These are phyloP conservation scores for Pomacea maculata DNA, from an alignment of 1,140 invertebrate species.

Conservation along the genomic window DNA sequence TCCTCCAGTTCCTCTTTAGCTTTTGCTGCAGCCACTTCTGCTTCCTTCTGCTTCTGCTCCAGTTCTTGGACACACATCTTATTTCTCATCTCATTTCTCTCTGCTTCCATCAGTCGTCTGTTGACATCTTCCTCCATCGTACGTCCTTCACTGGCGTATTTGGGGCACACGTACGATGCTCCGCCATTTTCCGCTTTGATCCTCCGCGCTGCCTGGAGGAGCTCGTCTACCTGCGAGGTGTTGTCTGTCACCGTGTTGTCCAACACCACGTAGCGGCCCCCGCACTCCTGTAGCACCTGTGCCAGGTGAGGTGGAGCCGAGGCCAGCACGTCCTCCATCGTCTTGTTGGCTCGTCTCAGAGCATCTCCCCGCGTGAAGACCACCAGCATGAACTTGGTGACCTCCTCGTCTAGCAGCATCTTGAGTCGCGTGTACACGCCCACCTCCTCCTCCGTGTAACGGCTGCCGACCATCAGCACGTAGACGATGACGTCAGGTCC, in stretches of 20 bases:
- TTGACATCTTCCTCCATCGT: background rate
- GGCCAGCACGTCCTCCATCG: background rate
- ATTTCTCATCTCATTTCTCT: too few species aligned
- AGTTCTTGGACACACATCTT: too few species aligned
- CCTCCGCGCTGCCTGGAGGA: background rate
- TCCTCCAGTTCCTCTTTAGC: background rate
- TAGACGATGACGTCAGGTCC: slow-evolving; percentile 16
- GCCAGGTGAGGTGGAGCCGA: background rate
- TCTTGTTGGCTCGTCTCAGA: background rate
- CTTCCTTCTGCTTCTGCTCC: background rate
- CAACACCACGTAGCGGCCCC: too few species aligned
- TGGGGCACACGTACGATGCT: background rate
- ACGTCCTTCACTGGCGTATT: background rate
- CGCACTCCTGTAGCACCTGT: background rate
- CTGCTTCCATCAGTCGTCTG: background rate
- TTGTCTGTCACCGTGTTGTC: background rate
- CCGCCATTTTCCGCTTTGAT: background rate
- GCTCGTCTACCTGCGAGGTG: background rate
- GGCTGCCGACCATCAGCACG: background rate
- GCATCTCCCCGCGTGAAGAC: background rate
- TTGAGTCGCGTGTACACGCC: background rate
- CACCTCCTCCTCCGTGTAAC: slow-evolving; percentile 21
- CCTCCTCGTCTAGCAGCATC: background rate
- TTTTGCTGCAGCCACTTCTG: background rate
- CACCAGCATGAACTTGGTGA: background rate